A percentile compares a stretch with the other conserved stretches of the same genome.
These are phyloP conservation scores for Acanthornis magna DNA, from an alignment of 2,797 vertebrate genomes.

Conservation along the genomic window DNA sequence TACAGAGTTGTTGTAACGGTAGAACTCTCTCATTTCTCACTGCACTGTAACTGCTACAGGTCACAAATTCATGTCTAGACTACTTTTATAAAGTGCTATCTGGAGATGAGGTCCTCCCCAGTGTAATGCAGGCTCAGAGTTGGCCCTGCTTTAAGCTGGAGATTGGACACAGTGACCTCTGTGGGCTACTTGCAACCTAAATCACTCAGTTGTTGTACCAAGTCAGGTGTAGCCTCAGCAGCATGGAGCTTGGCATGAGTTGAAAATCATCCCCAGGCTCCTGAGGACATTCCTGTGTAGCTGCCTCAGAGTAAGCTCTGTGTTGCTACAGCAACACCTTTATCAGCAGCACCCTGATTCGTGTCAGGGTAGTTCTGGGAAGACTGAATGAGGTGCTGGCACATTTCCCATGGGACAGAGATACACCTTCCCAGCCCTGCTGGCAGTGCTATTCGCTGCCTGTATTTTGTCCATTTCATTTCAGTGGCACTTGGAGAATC, in stretches of 20 bases:
- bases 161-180: not conserved
- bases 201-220: not conserved
- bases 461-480: not conserved
- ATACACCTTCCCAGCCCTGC: not conserved
- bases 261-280: not conserved
- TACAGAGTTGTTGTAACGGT: not conserved
- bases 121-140: not conserved
- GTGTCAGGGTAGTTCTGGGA: not conserved
- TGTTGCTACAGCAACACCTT: not conserved
- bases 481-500: not conserved
- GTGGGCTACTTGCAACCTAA: not conserved
- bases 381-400: not conserved
- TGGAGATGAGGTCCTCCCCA: not conserved
- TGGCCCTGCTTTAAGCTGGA: not conserved
- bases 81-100: not conserved
- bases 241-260: not conserved
- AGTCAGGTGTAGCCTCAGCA: not conserved
- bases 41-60: fast-evolving
- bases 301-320: not conserved
- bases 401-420: not conserved
- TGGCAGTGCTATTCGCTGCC: not conserved
- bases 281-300: not conserved
- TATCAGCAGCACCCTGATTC: not conserved
- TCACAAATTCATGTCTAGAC: not conserved
- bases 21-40: not conserved